Evolutionary conservation across 2,888 invertebrate species (phyloP).

Genomic region (Melitaea athalia): DNA sequence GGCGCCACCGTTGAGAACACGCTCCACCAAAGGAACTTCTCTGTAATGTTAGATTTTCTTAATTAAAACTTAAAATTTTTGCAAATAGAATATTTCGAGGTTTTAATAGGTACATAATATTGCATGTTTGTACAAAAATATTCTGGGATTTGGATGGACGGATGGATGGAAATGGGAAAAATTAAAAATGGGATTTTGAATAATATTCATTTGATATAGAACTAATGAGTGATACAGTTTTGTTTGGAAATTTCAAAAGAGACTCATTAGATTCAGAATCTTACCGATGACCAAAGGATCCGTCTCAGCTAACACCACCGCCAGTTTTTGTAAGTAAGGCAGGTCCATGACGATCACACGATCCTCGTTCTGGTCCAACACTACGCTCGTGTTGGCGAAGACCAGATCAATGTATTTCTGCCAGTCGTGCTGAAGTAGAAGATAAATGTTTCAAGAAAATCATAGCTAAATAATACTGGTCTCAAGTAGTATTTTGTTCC

Average conservation of each 20-base stretch:
- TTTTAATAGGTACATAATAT: too few species aligned
- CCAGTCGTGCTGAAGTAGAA: slow-evolving; percentile 83
- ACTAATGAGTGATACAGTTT: too few species aligned
- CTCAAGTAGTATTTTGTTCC: too few species aligned
- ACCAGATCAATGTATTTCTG: slow-evolving; percentile 80
- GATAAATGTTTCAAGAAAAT: background rate
- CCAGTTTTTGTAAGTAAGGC: slow-evolving; percentile 84
- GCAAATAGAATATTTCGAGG: too few species aligned
- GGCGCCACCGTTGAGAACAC: slow-evolving; percentile 85
- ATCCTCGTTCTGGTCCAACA: slow-evolving; percentile 74
- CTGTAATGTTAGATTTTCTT: slow-evolving; percentile 57
- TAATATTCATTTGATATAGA: too few species aligned
- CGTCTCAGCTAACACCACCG: slow-evolving; percentile 78
- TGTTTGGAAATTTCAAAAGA: too few species aligned
- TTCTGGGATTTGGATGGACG: too few species aligned
- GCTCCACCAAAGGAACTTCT: slow-evolving; percentile 88
- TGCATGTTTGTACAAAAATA: too few species aligned
- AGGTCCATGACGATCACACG: slow-evolving; percentile 85
- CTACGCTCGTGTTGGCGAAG: slow-evolving; percentile 82
- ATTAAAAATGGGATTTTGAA: too few species aligned
- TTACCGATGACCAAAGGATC: slow-evolving; percentile 81
- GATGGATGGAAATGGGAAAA: too few species aligned
- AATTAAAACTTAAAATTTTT: too few species aligned
- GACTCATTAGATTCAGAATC: background rate
- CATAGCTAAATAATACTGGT: background rate